These are phyloP conservation scores for Polydrusus pterygomalis DNA, from an alignment of 2,888 invertebrate genomes.

Conservation along the genomic window DNA sequence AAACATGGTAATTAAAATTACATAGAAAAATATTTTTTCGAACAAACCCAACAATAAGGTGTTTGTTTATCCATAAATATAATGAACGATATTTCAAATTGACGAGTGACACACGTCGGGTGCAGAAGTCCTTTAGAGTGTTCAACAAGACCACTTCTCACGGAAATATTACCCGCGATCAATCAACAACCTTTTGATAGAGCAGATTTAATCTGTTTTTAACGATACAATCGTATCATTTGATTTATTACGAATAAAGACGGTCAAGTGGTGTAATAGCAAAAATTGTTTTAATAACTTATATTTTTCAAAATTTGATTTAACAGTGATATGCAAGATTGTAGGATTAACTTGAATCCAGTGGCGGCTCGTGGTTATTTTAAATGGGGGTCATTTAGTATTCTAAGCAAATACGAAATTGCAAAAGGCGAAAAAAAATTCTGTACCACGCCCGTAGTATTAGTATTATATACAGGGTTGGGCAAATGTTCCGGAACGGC, in stretches of 20 bases:
- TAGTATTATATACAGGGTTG: too few relatives aligned
- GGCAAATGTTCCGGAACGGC: too few relatives aligned
- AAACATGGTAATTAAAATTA: neutral
- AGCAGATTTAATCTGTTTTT: constrained; percentile 43
- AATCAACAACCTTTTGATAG: constrained; percentile 40
- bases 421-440: too few relatives aligned
- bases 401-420: too few relatives aligned
- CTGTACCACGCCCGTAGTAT: too few relatives aligned
- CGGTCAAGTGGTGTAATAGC: constrained; percentile 5
- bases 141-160: constrained; percentile 49
- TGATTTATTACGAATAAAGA: constrained; percentile 23
- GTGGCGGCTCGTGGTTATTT: too few relatives aligned
- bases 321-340: too few relatives aligned
- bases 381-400: too few relatives aligned
- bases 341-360: too few relatives aligned
- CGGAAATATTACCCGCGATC: constrained; percentile 39
- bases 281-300: neutral
- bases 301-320: neutral
- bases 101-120: constrained; percentile 40
- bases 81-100: constrained; percentile 42
- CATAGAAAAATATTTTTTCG: constrained; percentile 4
- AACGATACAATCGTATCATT: constrained; percentile 43
- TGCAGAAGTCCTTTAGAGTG: constrained; percentile 44
- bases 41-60: neutral
- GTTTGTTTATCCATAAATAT: constrained; percentile 34